phyloP scores from a whole-genome alignment of 2,113 vertebrate species.

The Agapornis roseicollis region DNA sequence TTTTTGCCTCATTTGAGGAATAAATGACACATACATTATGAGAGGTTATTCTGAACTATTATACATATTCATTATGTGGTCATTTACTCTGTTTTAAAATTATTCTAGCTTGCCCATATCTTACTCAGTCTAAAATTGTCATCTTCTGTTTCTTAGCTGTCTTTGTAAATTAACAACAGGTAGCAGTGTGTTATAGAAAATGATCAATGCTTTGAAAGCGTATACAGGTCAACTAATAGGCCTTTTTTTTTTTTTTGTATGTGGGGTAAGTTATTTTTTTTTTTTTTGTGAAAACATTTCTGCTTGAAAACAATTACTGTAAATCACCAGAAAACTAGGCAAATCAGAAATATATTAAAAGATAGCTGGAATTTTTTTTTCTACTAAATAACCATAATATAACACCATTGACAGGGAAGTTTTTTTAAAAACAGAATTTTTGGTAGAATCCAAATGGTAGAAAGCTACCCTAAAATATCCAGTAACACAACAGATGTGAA shows the following conservation, averaged over 20 bases:
- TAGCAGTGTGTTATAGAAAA: background rate
- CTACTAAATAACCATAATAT: background rate
- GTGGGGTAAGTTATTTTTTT: background rate
- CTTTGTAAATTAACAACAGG: background rate
- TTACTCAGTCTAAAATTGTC: background rate
- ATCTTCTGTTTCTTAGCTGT: background rate
- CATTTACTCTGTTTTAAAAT: background rate
- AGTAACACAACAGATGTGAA: background rate
- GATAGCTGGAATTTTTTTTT: background rate
- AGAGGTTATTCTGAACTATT: conserved; percentile 12
- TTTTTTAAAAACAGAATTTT: background rate
- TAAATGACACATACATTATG: background rate
- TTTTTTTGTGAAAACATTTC: background rate
- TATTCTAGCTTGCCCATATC: background rate
- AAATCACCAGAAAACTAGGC: background rate
- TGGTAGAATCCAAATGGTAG: background rate
- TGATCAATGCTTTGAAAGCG: background rate
- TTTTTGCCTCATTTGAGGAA: conserved; percentile 38
- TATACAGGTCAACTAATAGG: background rate
- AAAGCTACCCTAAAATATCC: background rate
- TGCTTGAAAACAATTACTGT: background rate
- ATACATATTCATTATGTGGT: background rate
- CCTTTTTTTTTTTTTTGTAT: background rate
- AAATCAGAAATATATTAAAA: background rate
- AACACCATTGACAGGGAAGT: background rate